phyloP scores from a whole-genome alignment of 2,888 invertebrate species.

The Chesias legatella region DNA sequence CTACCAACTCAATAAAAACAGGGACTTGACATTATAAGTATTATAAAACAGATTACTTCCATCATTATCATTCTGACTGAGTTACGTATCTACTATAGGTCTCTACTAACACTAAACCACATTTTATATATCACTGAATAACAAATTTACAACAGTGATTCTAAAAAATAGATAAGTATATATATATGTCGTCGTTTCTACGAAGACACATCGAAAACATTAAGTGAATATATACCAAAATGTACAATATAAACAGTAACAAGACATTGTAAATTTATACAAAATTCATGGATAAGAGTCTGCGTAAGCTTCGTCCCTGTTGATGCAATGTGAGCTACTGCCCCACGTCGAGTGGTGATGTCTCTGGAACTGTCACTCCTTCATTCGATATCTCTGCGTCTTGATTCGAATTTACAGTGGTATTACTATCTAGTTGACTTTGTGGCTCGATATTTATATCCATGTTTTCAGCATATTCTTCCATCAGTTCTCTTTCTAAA shows the following conservation, averaged over 20 bases:
- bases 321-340: background rate
- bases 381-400: background rate
- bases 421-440: too few relatives aligned
- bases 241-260: conserved; percentile 37
- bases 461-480: background rate
- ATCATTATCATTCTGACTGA: too few relatives aligned
- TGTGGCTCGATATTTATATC: too few relatives aligned
- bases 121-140: conserved; percentile 21
- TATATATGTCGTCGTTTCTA: conserved; percentile 45
- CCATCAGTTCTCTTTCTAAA: background rate
- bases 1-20: too few relatives aligned
- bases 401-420: background rate
- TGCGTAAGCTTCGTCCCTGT: conserved; percentile 24
- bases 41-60: too few relatives aligned
- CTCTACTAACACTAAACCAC: conserved; percentile 21
- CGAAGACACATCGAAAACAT: conserved; percentile 57
- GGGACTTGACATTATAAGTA: too few relatives aligned
- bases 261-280: conserved; percentile 57
- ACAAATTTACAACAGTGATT: conserved; percentile 45
- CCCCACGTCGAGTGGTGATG: conserved; percentile 24
- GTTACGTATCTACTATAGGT: too few relatives aligned
- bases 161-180: conserved; percentile 56
- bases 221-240: conserved; percentile 35
- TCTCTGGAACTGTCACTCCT: background rate
- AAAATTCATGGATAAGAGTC: conserved; percentile 50